Evolutionary conservation across 2,888 invertebrate genomes (phyloP), one percentile per base, ranked within the genome.

Genomic region (Ophioninae sp.): DNA sequence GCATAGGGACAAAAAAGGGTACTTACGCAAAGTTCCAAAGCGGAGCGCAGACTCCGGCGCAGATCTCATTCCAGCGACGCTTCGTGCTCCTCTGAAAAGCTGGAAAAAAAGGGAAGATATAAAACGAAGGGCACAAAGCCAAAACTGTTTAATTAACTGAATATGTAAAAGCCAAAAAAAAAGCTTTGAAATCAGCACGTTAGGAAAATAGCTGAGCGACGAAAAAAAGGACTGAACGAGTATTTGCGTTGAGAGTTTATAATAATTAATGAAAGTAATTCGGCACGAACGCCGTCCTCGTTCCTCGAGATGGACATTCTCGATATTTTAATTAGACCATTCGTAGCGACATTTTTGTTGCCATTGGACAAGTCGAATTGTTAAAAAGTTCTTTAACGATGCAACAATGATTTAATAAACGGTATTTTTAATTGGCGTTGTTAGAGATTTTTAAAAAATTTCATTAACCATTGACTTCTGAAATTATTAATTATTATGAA

Each of bases 1-100:
- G 51, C 51, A 51, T 51, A 51, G 51, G 51, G 51, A 51, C 51
- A 51, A 51, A 51, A 51, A 51, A 51, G 51, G 51, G 51, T 51
- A 51, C 51, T 51, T 51, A 51, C 51, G 51, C 51, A 51, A 51
- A 51, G 17, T 51, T 51, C 6, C 51, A 51, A 51, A 17, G 51
- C 51, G 51, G 17, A 51, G 51, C 51, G 51, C 17, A 51, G 51
- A 51, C 13, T 10, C 51, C 13, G 17, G 51, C 51, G 51, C 17
- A 13, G 17, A 17, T 51, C 51, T 51, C 51, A 51, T 51, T 17
- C 51, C 17, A 2, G 51, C 51, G 51, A 51, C 13, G 51, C 51
- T 51, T 17, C 51, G 51, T 51, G 51, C 51, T 51, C 17, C 13
- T 51, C 10, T 17, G 17, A 17, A 51, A 51, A 51, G 51, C 51